Evolutionary conservation across 2,113 vertebrate genomes (phyloP).

Genomic region (Pteropus alecto): DNA sequence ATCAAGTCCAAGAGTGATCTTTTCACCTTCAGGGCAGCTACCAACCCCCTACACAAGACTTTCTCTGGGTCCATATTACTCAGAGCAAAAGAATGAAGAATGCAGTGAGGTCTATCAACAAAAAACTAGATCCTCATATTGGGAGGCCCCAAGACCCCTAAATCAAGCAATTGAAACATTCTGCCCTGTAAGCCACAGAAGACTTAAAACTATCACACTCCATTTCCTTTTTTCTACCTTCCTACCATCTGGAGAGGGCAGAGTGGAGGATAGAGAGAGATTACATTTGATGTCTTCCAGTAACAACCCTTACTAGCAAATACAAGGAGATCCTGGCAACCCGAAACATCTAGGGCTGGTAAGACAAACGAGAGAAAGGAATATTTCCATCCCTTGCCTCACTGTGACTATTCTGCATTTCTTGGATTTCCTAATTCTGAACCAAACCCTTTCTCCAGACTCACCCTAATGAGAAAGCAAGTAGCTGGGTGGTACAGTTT

Average conservation of each 20-base stretch:
- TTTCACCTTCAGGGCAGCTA: not conserved
- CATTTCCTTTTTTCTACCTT: not conserved
- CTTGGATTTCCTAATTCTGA: constrained; percentile 41
- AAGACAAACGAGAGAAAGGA: not conserved
- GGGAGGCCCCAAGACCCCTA: not conserved
- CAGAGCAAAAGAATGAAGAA: not conserved
- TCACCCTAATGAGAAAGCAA: constrained; percentile 64
- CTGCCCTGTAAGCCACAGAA: not conserved
- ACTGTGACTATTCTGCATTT: not conserved
- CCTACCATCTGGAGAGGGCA: not conserved
- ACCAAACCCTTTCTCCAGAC: constrained; percentile 31
- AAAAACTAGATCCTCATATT: not conserved
- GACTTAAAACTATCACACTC: not conserved
- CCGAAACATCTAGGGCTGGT: not conserved
- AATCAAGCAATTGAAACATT: constrained; percentile 37
- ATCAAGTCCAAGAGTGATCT: not conserved
- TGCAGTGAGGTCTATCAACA: not conserved
- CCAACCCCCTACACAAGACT: not conserved
- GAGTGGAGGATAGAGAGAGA: not conserved
- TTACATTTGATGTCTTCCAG: not conserved
- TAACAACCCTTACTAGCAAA: constrained; percentile 29
- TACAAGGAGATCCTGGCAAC: not conserved
- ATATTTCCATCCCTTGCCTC: not conserved
- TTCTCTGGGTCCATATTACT: not conserved
- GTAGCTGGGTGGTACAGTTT: constrained; percentile 58